phyloP scores from a whole-genome alignment of 30 jellyfish, hydroid and myxozoan species.

The Rhopilema esculentum region DNA sequence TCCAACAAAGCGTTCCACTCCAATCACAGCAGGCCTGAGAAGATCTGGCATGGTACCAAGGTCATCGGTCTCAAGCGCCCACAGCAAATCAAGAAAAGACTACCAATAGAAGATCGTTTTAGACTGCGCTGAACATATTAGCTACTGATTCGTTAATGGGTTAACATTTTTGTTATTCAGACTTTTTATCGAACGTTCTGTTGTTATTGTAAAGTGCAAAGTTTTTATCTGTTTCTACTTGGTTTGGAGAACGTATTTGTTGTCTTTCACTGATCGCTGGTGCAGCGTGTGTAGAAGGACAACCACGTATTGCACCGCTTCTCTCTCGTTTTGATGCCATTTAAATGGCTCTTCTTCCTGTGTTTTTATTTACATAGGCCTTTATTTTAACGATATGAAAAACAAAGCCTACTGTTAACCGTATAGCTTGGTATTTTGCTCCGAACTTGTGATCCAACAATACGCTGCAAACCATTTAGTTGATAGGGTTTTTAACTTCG shows the following conservation, averaged over 20 bases:
- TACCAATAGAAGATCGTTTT: conserved; percentile 15
- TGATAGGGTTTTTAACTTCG: background rate
- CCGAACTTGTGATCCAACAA: background rate
- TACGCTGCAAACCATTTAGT: background rate
- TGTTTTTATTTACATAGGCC: too few species aligned
- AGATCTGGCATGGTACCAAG: conserved; percentile 74
- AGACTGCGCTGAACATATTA: background rate
- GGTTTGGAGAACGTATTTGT: too few species aligned
- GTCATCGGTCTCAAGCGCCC: conserved; percentile 52
- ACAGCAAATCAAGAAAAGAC: conserved; percentile 53
- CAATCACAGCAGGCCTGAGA: conserved; percentile 84
- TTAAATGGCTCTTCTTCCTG: too few species aligned
- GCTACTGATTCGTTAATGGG: background rate
- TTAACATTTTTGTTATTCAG: background rate
- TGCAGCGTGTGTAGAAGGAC: too few species aligned
- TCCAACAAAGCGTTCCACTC: conserved; percentile 84
- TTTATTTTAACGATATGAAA: too few species aligned
- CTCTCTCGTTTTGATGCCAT: too few species aligned
- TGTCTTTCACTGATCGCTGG: too few species aligned
- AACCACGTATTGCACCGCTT: too few species aligned
- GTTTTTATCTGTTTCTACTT: background rate
- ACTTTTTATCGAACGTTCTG: background rate
- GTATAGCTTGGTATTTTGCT: background rate
- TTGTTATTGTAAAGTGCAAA: background rate
- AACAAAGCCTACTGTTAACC: background rate